A percentile compares a stretch with the other conserved stretches of the same genome.
phyloP scores from a whole-genome alignment of 1,140 invertebrate genomes.

The Leucophenga varia region DNA sequence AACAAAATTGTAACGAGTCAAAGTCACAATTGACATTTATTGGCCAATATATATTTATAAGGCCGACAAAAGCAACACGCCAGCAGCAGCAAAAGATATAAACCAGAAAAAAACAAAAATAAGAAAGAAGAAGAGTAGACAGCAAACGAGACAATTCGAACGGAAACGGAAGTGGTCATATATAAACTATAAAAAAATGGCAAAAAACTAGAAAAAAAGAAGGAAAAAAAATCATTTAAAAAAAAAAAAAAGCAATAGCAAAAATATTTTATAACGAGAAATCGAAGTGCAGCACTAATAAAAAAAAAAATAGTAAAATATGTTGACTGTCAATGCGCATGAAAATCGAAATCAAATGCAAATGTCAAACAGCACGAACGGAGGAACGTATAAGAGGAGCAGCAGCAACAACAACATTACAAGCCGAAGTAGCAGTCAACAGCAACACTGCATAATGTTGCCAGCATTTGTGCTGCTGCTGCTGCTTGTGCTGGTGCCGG shows the following conservation, averaged over 20 bases:
- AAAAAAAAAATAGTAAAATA: conserved; percentile 5
- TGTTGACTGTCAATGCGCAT: conserved; percentile 8
- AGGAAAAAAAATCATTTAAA: conserved; percentile 8
- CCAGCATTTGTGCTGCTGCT: conserved; percentile 22
- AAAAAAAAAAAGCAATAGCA: conserved; percentile 5
- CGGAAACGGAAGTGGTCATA: conserved; percentile 21
- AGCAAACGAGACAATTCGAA: background rate
- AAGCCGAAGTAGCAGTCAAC: too few species aligned
- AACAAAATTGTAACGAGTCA: too few species aligned
- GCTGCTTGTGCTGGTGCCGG: conserved; percentile 34
- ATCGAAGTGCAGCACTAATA: conserved; percentile 4
- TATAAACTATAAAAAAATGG: too few species aligned
- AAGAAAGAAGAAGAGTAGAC: too few species aligned
- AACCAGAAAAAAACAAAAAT: too few species aligned
- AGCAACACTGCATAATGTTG: conserved; percentile 31
- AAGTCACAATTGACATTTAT: conserved; percentile 51
- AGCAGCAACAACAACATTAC: conserved; percentile 24
- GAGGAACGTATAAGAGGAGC: conserved; percentile 3
- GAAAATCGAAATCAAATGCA: conserved; percentile 26
- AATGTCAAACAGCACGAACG: conserved; percentile 20
- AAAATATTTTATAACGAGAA: conserved; percentile 11
- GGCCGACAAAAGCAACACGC: conserved; percentile 6
- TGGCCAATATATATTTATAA: conserved; percentile 49
- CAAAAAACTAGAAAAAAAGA: too few species aligned
- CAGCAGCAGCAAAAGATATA: too few species aligned